Evolutionary conservation across 2,888 invertebrate genomes (phyloP), one percentile per base, ranked within the genome.

Genomic region (Crocallis elinguaria): DNA sequence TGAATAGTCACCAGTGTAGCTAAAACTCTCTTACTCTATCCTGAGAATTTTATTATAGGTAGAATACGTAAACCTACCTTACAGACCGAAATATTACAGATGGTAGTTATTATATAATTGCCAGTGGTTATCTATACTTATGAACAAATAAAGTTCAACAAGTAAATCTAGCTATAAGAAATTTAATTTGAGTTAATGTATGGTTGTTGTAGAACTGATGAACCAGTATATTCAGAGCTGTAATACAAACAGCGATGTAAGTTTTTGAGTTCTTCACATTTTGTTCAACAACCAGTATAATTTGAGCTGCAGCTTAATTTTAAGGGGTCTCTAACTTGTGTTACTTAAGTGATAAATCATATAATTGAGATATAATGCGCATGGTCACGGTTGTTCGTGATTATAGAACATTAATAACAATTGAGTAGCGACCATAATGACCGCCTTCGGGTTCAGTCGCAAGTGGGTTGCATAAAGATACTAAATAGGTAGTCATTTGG

Each of bases 381-480:
- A 13, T 41, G 52, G 29, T 57, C 46, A 58, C 19, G 44, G 57
- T 62, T 46, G 57, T 43, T 8, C 14, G 38, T 59, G 59, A 59
- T 65, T 64, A 63, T 56, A 51, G 39, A 46, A 66, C 67, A 61
- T 79, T 75, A 69, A 71, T 73, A 69, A 67, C 70, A 79, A 76
- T 79, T 73, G 67, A 70, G 39, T 49, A 48, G 17, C 35, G 41
- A 35, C 32, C 12, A 23, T 23, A 46, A 46, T 36, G 35, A 11
- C n/a, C 25, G 51, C 35, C 33, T 44, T 27, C 17, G 12, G 16
- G 19, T 27, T 49, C 52, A 43, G 53, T 51, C 29, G 19, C 41
- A 41, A 51, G 43, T 36, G 33, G 36, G 21, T 52, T 42, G 58
- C 39, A 54, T 52, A 16, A 19, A 46, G 21, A 39, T 3, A 44